phyloP scores from a whole-genome alignment of 2,113 vertebrate species.

The Apteryx mantelli region DNA sequence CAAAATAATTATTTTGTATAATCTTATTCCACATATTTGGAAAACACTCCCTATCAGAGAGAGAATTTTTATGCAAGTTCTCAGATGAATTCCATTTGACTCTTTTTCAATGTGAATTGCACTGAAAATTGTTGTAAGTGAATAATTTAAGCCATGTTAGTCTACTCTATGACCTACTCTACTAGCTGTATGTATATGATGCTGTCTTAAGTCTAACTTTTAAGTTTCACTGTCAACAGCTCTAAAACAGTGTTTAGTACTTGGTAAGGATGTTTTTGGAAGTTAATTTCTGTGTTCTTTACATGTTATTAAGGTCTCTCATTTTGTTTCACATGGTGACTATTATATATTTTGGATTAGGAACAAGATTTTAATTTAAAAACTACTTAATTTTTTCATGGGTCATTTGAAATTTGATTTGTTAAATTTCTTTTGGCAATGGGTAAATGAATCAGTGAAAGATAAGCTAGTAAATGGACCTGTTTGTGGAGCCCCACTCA shows the following conservation, averaged over 20 bases:
- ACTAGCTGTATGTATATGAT: accelerated
- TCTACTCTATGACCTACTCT: not conserved
- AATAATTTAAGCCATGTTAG: not conserved
- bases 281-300: not conserved
- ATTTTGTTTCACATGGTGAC: not conserved
- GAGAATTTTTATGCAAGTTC: not conserved
- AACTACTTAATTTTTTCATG: not conserved
- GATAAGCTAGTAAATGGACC: not conserved
- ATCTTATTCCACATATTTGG: not conserved
- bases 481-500: not conserved
- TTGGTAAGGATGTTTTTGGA: not conserved
- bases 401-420: not conserved
- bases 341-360: not conserved
- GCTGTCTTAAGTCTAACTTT: not conserved
- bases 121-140: not conserved
- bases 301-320: not conserved
- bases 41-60: not conserved
- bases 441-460: not conserved
- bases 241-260: not conserved
- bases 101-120: not conserved
- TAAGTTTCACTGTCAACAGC: not conserved
- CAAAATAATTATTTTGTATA: accelerated
- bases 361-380: not conserved
- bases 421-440: constrained; percentile 4
- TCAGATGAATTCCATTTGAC: not conserved